These are phyloP conservation scores for Psilopsiagon aymara DNA, from an alignment of 2,113 vertebrate genomes.

Conservation along the genomic window DNA sequence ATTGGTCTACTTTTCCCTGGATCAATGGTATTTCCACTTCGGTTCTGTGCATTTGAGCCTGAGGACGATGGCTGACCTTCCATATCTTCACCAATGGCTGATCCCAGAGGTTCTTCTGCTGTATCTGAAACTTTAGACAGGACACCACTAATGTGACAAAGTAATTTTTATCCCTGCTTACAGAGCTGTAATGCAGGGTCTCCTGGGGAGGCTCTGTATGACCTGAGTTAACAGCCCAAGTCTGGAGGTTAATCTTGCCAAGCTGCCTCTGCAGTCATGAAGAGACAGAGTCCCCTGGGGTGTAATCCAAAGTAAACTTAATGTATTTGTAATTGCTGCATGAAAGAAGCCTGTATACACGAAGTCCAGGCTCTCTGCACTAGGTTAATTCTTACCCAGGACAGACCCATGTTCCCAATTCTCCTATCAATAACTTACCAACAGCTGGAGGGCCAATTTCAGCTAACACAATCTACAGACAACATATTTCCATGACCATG, in stretches of 20 bases:
- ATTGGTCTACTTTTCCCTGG: conserved; percentile 75
- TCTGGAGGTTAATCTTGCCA: neutral
- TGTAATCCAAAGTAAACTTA: neutral
- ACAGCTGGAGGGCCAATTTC: neutral
- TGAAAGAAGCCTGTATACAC: neutral
- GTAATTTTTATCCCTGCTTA: neutral
- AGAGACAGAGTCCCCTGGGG: neutral
- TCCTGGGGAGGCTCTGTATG: neutral
- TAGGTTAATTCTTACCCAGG: neutral
- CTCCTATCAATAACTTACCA: neutral
- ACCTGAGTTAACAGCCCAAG: neutral
- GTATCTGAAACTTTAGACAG: conserved; percentile 80
- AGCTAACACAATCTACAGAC: neutral
- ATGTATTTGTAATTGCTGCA: neutral
- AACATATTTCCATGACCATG: neutral
- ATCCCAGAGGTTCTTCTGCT: conserved; percentile 77
- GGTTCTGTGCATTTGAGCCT: conserved; percentile 77
- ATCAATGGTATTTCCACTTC: conserved; percentile 68
- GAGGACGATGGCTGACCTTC: conserved; percentile 85
- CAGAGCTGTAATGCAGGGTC: neutral
- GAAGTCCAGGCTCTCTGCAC: neutral
- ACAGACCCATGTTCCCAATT: neutral
- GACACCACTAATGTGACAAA: neutral
- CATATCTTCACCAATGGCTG: conserved; percentile 78
- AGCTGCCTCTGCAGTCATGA: neutral